Percentiles rank a stretch among this genome's conserved stretches.
Conservation (phyloP, 2,113 vertebrate species). For the Chaetodon trifascialis region DNA sequence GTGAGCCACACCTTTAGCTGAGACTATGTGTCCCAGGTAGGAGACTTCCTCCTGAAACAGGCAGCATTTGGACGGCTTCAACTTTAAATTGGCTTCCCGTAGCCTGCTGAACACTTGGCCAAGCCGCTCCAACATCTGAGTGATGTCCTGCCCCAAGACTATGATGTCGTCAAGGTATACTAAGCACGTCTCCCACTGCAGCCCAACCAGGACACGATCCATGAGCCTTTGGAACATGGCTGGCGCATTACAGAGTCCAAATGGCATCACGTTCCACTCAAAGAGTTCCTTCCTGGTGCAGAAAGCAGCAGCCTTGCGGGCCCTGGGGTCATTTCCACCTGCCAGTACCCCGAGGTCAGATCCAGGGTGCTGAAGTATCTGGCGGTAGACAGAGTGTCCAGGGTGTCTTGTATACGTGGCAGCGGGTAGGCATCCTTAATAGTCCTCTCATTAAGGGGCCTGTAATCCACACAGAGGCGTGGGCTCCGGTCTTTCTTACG, state of each 20-base stretch:
- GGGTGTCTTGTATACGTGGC: conserved; percentile 27
- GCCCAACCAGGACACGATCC: conserved; percentile 2
- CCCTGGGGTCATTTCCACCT: background rate
- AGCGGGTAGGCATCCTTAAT: conserved; percentile 36
- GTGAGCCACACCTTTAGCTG: background rate
- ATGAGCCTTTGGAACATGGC: background rate
- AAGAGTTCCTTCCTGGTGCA: background rate
- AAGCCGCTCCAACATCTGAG: too few species aligned
- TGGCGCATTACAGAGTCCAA: background rate
- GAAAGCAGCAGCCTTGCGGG: background rate
- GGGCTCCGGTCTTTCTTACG: conserved; percentile 37
- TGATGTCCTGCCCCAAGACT: too few species aligned
- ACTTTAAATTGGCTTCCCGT: too few species aligned
- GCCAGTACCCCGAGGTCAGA: background rate
- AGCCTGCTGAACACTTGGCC: too few species aligned
- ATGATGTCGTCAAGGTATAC: conserved; percentile 33
- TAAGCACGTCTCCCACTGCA: conserved; percentile 13
- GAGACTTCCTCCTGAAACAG: background rate
- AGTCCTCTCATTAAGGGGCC: conserved; percentile 23
- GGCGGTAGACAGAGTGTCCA: background rate
- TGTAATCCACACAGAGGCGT: conserved; percentile 30
- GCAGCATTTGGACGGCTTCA: conserved; percentile 11
- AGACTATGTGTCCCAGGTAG: conserved; percentile 32
- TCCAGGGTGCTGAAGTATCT: conserved; percentile 20
- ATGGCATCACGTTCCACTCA: background rate